Evolutionary conservation across 2,113 vertebrate genomes (phyloP).

Genomic region (Leucosticte australis): DNA sequence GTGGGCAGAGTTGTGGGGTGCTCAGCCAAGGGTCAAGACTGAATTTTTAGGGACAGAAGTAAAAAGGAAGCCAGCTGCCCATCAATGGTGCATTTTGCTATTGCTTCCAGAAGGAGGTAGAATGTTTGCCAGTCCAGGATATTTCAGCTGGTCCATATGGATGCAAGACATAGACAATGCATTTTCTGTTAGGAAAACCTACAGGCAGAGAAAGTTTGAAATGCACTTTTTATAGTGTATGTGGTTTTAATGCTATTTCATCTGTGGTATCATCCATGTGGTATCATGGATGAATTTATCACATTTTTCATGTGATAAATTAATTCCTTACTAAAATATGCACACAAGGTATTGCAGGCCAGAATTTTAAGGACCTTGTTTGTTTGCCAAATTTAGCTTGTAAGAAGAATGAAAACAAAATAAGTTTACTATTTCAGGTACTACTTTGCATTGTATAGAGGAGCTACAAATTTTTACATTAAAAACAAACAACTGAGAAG

Average conservation of each 20-base stretch:
- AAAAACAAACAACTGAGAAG: background rate
- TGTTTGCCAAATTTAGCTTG: background rate
- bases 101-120: background rate
- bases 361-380: background rate
- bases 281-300: background rate
- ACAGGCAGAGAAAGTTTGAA: background rate
- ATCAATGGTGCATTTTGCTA: background rate
- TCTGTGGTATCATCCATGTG: background rate
- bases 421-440: background rate
- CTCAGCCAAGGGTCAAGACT: background rate
- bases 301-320: background rate
- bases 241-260: background rate
- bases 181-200: background rate
- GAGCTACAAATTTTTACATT: background rate
- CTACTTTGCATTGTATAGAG: background rate
- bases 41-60: background rate
- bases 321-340: background rate
- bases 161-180: background rate
- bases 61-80: background rate
- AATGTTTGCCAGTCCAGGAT: background rate
- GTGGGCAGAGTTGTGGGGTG: background rate
- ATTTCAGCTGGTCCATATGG: background rate
- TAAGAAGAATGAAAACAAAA: background rate
- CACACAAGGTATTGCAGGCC: fast-evolving
- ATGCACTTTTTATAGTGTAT: background rate